phyloP scores from a whole-genome alignment of 2,113 vertebrate species.

The Nyctereutes procyonoides region DNA sequence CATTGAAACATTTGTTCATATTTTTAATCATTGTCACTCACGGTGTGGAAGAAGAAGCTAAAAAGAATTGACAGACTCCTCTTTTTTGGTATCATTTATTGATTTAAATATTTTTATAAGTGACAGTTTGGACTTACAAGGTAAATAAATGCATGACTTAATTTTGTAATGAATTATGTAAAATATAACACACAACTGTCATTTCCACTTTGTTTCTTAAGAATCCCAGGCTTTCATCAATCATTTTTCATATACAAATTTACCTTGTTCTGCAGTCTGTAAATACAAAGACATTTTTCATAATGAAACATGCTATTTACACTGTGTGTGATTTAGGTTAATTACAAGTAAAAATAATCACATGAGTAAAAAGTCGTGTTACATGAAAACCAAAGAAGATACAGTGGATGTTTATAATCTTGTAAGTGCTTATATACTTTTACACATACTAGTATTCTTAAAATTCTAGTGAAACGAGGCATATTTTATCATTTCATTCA shows the following conservation, averaged over 20 bases:
- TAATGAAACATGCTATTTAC: slow-evolving; percentile 87
- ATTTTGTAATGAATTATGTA: slow-evolving; percentile 82
- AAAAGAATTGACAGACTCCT: slow-evolving; percentile 55
- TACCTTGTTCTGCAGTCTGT: slow-evolving; percentile 72
- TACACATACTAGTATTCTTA: slow-evolving; percentile 79
- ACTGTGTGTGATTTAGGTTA: slow-evolving; percentile 76
- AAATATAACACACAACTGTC: slow-evolving; percentile 82
- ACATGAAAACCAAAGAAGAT: slow-evolving; percentile 78
- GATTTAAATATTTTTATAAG: slow-evolving; percentile 87
- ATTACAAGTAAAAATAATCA: slow-evolving; percentile 82
- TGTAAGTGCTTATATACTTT: slow-evolving; percentile 79
- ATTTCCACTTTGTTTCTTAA: slow-evolving; percentile 83
- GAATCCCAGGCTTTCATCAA: slow-evolving; percentile 79
- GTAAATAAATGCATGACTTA: slow-evolving; percentile 82
- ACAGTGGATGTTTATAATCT: slow-evolving; percentile 67
- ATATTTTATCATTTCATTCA: slow-evolving; percentile 77
- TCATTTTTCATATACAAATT: slow-evolving; percentile 85
- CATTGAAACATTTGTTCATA: neutral
- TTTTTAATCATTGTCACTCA: neutral
- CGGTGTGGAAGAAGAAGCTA: neutral
- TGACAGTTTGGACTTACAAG: slow-evolving; percentile 81
- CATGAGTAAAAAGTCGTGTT: slow-evolving; percentile 76
- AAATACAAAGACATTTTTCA: slow-evolving; percentile 83
- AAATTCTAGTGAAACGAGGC: slow-evolving; percentile 75
- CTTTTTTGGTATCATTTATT: slow-evolving; percentile 87